Evolutionary conservation across 2,888 invertebrate genomes (phyloP).

Genomic region (Scrobipalpa costella): DNA sequence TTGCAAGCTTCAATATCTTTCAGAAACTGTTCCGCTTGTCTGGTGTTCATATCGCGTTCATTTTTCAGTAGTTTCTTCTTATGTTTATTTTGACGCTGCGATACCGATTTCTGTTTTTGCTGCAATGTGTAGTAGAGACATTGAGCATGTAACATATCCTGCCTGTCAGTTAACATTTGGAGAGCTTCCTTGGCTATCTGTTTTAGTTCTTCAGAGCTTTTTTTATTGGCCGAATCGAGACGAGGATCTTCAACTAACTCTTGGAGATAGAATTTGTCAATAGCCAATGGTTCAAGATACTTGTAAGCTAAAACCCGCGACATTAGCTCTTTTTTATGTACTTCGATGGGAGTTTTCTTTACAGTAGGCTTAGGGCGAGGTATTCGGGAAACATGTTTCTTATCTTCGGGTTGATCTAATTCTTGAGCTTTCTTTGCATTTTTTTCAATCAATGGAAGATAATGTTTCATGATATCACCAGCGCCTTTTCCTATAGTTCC

Average conservation of each 20-base stretch:
- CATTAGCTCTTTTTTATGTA: constrained; percentile 56
- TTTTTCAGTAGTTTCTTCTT: constrained; percentile 59
- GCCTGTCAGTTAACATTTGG: constrained; percentile 61
- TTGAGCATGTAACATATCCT: constrained; percentile 68
- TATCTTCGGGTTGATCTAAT: constrained; percentile 49
- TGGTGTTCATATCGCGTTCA: constrained; percentile 64
- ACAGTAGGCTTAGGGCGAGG: constrained; percentile 54
- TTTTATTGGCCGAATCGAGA: constrained; percentile 61
- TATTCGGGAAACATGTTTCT: constrained; percentile 60
- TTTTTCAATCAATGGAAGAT: constrained; percentile 66
- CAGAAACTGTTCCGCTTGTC: constrained; percentile 59
- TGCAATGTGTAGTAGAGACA: constrained; percentile 70
- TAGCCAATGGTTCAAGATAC: constrained; percentile 73
- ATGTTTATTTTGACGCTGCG: constrained; percentile 63
- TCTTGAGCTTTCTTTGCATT: constrained; percentile 51
- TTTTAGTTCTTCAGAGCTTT: constrained; percentile 56
- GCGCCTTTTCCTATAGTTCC: constrained; percentile 70
- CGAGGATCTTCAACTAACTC: constrained; percentile 54
- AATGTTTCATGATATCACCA: constrained; percentile 68
- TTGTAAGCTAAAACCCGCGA: constrained; percentile 72
- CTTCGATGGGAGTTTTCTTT: constrained; percentile 69
- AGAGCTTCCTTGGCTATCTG: constrained; percentile 58
- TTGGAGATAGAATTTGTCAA: constrained; percentile 71
- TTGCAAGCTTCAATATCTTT: constrained; percentile 62
- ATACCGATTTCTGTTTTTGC: constrained; percentile 68